These are phyloP conservation scores for Sturnus vulgaris DNA, from an alignment of 2,113 vertebrate species.

Conservation along the genomic window DNA sequence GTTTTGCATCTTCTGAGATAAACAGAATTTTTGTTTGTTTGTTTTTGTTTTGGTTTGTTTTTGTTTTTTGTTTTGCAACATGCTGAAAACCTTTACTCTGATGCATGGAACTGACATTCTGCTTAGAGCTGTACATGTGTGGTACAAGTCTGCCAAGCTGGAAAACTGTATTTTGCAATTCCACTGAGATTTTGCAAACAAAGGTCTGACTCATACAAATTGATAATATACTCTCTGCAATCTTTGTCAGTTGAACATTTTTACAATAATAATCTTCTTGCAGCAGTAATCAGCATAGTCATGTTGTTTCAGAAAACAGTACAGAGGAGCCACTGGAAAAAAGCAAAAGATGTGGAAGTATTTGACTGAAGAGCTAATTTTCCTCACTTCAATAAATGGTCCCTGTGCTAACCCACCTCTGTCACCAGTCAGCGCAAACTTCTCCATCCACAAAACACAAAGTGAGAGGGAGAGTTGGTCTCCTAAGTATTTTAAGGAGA, in stretches of 20 bases:
- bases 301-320: background rate
- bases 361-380: background rate
- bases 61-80: background rate
- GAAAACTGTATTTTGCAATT: background rate
- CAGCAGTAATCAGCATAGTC: background rate
- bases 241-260: background rate
- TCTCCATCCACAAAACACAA: background rate
- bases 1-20: background rate
- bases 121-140: background rate
- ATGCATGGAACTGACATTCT: background rate
- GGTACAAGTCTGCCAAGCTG: background rate
- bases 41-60: background rate
- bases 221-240: background rate
- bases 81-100: background rate
- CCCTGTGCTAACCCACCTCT: background rate
- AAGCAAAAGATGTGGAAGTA: background rate
- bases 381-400: background rate
- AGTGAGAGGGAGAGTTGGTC: background rate
- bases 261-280: background rate
- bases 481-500: background rate
- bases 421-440: background rate
- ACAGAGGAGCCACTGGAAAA: background rate
- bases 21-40: background rate
- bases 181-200: background rate
- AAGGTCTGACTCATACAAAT: background rate